Conservation (phyloP, 1,140 invertebrate species). For the Mamestra configurata region DNA sequence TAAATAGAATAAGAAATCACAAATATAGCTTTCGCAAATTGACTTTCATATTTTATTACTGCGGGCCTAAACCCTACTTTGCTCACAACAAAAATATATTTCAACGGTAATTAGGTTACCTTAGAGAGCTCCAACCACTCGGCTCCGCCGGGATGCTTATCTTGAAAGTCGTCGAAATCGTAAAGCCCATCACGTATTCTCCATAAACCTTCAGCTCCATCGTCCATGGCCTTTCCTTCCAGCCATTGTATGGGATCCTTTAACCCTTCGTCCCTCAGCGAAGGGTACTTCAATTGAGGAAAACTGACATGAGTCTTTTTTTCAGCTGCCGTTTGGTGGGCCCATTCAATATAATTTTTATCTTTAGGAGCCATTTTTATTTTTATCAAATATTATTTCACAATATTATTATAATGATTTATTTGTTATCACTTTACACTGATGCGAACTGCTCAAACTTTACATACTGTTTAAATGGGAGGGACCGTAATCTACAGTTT, state of each 20-base stretch:
- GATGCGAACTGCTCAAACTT: background rate
- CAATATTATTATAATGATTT: background rate
- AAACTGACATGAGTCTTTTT: conserved; percentile 86
- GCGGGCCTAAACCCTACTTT: conserved; percentile 7
- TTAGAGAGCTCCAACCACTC: conserved; percentile 93
- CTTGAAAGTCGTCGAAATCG: conserved; percentile 91
- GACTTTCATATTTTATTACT: conserved; percentile 13
- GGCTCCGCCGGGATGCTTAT: conserved; percentile 93
- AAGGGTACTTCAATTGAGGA: conserved; percentile 87
- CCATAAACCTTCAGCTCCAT: conserved; percentile 94
- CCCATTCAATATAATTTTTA: conserved; percentile 70
- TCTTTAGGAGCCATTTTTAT: conserved; percentile 74
- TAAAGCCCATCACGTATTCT: conserved; percentile 93
- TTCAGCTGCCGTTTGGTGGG: conserved; percentile 68
- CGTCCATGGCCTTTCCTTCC: conserved; percentile 90
- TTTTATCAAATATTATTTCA: too few species aligned
- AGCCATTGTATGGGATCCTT: conserved; percentile 89
- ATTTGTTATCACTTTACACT: conserved; percentile 19
- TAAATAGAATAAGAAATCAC: conserved; percentile 23
- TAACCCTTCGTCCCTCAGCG: conserved; percentile 82
- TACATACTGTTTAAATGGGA: background rate
- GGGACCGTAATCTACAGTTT: background rate
- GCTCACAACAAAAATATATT: conserved; percentile 32
- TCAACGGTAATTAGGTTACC: conserved; percentile 73
- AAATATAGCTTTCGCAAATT: conserved; percentile 19